Conservation (phyloP, 2,888 invertebrate species). For the Cremastinae sp. region DNA sequence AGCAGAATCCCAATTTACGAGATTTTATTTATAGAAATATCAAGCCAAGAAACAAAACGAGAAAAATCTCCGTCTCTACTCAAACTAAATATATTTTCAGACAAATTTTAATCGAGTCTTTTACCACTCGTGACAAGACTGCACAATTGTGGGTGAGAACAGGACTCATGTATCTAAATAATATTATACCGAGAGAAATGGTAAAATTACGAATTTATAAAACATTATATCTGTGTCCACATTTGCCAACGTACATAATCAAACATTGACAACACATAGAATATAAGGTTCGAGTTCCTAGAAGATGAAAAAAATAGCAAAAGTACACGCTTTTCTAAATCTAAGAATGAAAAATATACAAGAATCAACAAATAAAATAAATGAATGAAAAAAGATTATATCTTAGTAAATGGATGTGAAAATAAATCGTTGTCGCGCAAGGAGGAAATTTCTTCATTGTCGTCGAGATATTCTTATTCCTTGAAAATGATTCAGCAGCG, state of each 20-base stretch:
- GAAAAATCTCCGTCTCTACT: slow-evolving; percentile 41
- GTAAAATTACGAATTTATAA: slow-evolving; percentile 35
- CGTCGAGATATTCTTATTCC: slow-evolving; percentile 7
- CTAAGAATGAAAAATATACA: no score
- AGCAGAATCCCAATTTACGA: no score
- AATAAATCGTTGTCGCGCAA: slow-evolving; percentile 39
- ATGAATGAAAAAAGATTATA: no score
- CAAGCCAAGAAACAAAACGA: slow-evolving; percentile 7
- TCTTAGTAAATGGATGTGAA: slow-evolving; percentile 30
- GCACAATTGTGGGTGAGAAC: slow-evolving; percentile 18
- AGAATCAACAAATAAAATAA: no score
- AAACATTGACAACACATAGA: slow-evolving; percentile 13
- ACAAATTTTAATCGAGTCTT: slow-evolving; percentile 42
- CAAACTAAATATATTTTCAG: slow-evolving; percentile 58
- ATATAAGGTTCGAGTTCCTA: slow-evolving; percentile 49
- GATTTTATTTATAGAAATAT: slow-evolving; percentile 3
- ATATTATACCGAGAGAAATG: slow-evolving; percentile 10
- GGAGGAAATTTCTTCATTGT: not conserved
- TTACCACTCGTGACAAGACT: slow-evolving; percentile 21
- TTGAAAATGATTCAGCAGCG: slow-evolving; percentile 1
- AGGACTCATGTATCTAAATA: slow-evolving; percentile 5
- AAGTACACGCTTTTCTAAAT: no score
- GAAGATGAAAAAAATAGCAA: slow-evolving; percentile 6
- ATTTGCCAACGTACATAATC: slow-evolving; percentile 14
- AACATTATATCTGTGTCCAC: slow-evolving; percentile 18